Base-by-base conservation (phyloP, 2,888 invertebrate species). In the Anticlea derivata region DNA sequence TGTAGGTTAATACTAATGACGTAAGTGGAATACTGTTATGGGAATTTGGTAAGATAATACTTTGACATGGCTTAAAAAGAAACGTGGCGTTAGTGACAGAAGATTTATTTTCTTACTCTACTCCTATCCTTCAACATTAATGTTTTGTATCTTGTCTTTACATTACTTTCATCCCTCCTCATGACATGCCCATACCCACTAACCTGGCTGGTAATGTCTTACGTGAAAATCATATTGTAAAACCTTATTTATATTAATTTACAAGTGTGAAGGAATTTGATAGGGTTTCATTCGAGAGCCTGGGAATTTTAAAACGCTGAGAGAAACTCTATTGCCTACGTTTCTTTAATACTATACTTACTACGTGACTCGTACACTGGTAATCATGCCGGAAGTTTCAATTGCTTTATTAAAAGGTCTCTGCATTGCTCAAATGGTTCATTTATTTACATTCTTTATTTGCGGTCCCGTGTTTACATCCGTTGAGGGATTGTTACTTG, bases 331-430 rank as follows among this genome's bases (percentile, higher is more conserved):
- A n/a, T n/a, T n/a, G n/a, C n/a, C n/a, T n/a, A n/a, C n/a, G n/a
- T n/a, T n/a, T n/a, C n/a, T n/a, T n/a, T n/a, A n/a, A n/a, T n/a
- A n/a, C n/a, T n/a, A n/a, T n/a, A n/a, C n/a, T n/a, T n/a, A n/a
- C n/a, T 2, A 17, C 17, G 11, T 5, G 8, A 5, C 13, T 8
- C 24, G 26, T 1, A 35, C 7, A 12, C 26, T 50, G 10, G 37
- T 23, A 64, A 62, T 55, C 58, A 68, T 64, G 58, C 49, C 75
- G 84, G 83, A 86, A 80, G 77, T 75, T 74, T 70, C 81, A 84
- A 83, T 84, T 82, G 73, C 70, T 68, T 70, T 72, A 75, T 70
- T 76, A 45, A 70, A 76, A 74, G 66, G 70, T 71, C 73, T 71
- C 68, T 50, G 55, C 53, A 66, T 66, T 65, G 66, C 63, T 68